phyloP scores from a whole-genome alignment of 2,888 invertebrate genomes.

The Trichogramma dendrolimi region DNA sequence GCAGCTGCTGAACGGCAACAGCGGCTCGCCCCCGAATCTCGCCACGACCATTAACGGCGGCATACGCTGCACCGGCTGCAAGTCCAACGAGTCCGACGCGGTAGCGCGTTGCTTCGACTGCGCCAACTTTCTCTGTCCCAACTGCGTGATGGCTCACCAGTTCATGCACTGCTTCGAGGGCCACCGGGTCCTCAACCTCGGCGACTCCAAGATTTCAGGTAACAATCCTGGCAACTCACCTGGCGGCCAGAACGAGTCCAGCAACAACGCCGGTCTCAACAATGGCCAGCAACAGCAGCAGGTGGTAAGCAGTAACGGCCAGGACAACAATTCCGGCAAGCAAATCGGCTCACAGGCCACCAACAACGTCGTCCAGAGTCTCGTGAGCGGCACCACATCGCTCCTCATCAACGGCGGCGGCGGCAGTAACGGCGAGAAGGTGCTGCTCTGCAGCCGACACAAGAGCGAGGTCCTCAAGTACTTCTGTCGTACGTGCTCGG shows the following conservation, averaged over 20 bases:
- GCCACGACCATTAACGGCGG: constrained; percentile 54
- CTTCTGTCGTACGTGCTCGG: constrained; percentile 89
- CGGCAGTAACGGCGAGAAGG: constrained; percentile 57
- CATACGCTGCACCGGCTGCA: constrained; percentile 90
- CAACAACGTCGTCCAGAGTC: neutral
- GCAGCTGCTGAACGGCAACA: neutral
- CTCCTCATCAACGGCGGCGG: constrained; percentile 50
- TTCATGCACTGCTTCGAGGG: constrained; percentile 99
- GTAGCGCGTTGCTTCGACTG: constrained; percentile 96
- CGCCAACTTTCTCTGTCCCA: constrained; percentile 90
- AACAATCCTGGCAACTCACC: neutral
- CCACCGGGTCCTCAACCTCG: constrained; percentile 78
- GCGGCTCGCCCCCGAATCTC: neutral
- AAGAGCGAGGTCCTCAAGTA: constrained; percentile 87
- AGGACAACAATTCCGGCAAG: constrained; percentile 45
- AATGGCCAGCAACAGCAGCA: neutral
- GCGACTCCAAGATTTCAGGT: constrained; percentile 60
- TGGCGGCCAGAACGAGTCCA: neutral
- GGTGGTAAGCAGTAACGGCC: neutral
- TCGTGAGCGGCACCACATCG: constrained; percentile 40
- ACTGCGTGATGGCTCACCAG: constrained; percentile 98
- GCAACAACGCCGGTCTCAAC: neutral
- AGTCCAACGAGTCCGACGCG: constrained; percentile 89
- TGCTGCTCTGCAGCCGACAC: constrained; percentile 80
- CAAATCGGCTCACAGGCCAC: neutral